Evolutionary conservation across 2,113 vertebrate species (phyloP), one percentile per base, ranked within the genome.

Genomic region (Cyanoliseus patagonus): DNA sequence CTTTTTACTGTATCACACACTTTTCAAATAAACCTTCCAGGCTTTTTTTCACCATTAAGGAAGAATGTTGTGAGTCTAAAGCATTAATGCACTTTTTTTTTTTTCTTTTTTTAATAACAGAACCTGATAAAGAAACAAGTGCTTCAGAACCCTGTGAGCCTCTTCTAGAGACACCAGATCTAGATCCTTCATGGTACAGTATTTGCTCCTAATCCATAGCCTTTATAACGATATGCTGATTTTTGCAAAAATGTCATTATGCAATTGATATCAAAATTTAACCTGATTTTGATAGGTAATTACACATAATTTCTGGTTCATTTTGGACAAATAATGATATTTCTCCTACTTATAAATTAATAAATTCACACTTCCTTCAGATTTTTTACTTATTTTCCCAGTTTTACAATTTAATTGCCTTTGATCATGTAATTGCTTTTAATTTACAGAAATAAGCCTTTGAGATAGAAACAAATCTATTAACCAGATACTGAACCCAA

Each of bases 381-480:
- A 37, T 49, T 76, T 87, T 75, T 62, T 28, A 46, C 23, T 83
- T 14, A 15, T 73, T 82, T 88, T 86, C 67, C 72, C 30, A 75
- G 49, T 66, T 92, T 93, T 70, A 70, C 81, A 86, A 92, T 83
- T 33, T 33, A 83, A 79, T 74, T 69, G 30, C 63, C 61, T 96
- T 97, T 96, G 72, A 72, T 85, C 11, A 6, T 73, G 18, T 93
- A 88, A 83, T 73, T 93, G 41, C 79, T 90, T 94, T 90, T 74
- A 44, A 52, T 84, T 88, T 91, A 88, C 46, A 77, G 49, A 89
- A 91, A 42, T 85, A 80, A 96, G 49, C 53, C 78, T 92, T 89
- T 87, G 86, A 97, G 78, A 72, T 12, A 73, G 53, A 90, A 91
- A 47, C 20, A 85, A 77, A 63, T 90, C 31, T 91, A 24, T 86